Evolutionary conservation across 2,888 invertebrate genomes (phyloP).

Genomic region (Apodemia zela): DNA sequence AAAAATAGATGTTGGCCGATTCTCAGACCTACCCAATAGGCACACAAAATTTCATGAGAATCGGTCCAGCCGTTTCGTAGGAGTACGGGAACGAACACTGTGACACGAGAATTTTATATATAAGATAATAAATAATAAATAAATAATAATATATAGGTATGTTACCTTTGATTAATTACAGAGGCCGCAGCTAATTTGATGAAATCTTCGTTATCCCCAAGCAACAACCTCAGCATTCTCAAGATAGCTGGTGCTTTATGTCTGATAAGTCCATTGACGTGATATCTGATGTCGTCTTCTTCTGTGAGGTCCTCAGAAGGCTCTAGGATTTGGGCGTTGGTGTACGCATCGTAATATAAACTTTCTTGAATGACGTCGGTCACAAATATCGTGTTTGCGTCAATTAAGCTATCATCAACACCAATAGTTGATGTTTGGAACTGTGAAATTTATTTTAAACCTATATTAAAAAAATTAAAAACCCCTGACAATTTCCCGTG

Average conservation of each 20-base stretch:
- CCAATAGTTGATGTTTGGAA: slow-evolving; percentile 38
- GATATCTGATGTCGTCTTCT: slow-evolving; percentile 45
- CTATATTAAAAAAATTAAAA: too few relatives aligned
- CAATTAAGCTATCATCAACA: slow-evolving; percentile 44
- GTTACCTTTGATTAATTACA: slow-evolving; percentile 48
- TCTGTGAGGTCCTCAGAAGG: slow-evolving; percentile 42
- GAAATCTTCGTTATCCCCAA: slow-evolving; percentile 48
- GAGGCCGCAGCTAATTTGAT: slow-evolving; percentile 45
- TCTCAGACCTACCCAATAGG: too few relatives aligned
- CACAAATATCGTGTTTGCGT: slow-evolving; percentile 57
- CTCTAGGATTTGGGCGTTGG: slow-evolving; percentile 40
- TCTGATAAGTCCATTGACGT: slow-evolving; percentile 47
- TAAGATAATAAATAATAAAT: too few relatives aligned
- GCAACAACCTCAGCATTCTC: slow-evolving; percentile 48
- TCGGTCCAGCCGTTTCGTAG: too few relatives aligned
- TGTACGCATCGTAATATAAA: slow-evolving; percentile 50
- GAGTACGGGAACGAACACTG: too few relatives aligned
- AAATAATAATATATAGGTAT: too few relatives aligned
- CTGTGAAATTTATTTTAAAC: slow-evolving; percentile 24
- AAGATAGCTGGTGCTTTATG: slow-evolving; percentile 61
- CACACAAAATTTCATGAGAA: too few relatives aligned
- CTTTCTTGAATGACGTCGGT: slow-evolving; percentile 65
- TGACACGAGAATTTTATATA: too few relatives aligned
- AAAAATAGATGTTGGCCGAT: too few relatives aligned
- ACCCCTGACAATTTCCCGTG: too few relatives aligned